A percentile compares a stretch with the other conserved stretches of the same genome.
phyloP scores from a whole-genome alignment of 2,888 invertebrate genomes.

The Stegana nigrithorax region DNA sequence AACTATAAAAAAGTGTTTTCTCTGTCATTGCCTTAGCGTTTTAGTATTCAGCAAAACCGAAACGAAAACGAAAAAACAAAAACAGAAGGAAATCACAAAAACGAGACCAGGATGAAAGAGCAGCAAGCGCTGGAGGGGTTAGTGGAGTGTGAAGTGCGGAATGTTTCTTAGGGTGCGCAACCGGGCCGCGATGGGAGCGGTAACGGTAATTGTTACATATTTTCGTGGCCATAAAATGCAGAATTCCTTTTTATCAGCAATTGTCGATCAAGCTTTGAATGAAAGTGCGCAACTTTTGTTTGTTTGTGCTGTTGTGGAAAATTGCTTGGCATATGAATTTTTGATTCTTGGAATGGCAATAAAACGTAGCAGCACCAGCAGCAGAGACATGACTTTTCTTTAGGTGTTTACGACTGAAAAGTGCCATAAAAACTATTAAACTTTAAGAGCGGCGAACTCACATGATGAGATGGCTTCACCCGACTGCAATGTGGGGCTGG shows the following conservation, averaged over 20 bases:
- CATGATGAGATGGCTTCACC: too few species aligned
- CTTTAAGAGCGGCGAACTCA: too few species aligned
- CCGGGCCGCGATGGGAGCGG: too few species aligned
- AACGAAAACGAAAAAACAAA: too few species aligned
- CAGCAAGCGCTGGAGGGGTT: too few species aligned
- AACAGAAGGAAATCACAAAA: too few species aligned
- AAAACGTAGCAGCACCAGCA: not conserved
- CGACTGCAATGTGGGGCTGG: too few species aligned
- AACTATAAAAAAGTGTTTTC: conserved; percentile 19
- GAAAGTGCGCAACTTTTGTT: not conserved
- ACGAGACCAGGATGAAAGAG: too few species aligned
- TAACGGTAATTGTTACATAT: conserved; percentile 19
- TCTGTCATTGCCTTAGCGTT: too few species aligned
- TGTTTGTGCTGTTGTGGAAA: conserved; percentile 4
- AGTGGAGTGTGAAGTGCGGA: too few species aligned
- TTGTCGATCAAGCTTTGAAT: conserved; percentile 6
- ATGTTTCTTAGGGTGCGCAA: too few species aligned
- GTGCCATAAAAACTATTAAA: too few species aligned
- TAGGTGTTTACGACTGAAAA: conserved; percentile 3
- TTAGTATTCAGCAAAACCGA: not conserved
- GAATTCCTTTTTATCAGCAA: conserved; percentile 11
- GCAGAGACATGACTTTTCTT: not conserved
- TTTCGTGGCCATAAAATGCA: conserved; percentile 8
- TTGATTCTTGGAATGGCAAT: conserved; percentile 16
- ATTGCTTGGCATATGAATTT: conserved; percentile 13